Evolutionary conservation across 2,113 vertebrate species (phyloP), one percentile per base, ranked within the genome.

Genomic region (Megaceryle maxima): DNA sequence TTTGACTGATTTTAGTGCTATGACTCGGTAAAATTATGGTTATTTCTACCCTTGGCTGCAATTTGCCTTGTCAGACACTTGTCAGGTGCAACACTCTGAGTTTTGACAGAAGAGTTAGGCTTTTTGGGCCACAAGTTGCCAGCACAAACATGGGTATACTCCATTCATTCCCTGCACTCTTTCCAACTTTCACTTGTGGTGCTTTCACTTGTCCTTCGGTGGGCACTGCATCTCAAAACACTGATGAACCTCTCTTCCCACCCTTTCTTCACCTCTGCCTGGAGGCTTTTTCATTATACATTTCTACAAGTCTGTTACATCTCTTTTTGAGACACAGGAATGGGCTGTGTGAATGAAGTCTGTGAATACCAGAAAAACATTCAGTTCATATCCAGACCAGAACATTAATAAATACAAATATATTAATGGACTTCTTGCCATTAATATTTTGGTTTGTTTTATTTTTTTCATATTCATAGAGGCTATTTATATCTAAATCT

Each of bases 391-490:
- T 22, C 60, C 39, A 88, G 31, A 76, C 41, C 22, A 4, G 44
- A 93, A 78, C 48, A 87, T 53, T 56, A 92, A 88, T 88, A 90
- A 96, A 90, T 44, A 92, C 13, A 92, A 88, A 63, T 11, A 83
- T 3, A 91, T 66, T 70, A 74, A 35, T 20, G 17, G 64, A 76
- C 67, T 78, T 21, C 21, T 16, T 78, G 41, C 20, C 35, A 78
- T 81, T 59, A 13, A 1, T 63, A 9, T 11, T 20, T 25, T 24
- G 50, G 24, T 8, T 51, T 20, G 17, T 46, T 46, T 46, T 46
- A 4, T 8, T 67, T 33, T 70, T 83, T 72, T 50, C 48, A 66
- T 53, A 81, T 84, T 80, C 80, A 57, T 8, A 82, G 18, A 1
- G 20, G 18, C 25, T 87, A 78, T 76, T 88, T 66, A 44, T 68